Evolutionary conservation across 2,888 invertebrate genomes (phyloP), one percentile per base, ranked within the genome.

Genomic region (Coecobrya sp.): DNA sequence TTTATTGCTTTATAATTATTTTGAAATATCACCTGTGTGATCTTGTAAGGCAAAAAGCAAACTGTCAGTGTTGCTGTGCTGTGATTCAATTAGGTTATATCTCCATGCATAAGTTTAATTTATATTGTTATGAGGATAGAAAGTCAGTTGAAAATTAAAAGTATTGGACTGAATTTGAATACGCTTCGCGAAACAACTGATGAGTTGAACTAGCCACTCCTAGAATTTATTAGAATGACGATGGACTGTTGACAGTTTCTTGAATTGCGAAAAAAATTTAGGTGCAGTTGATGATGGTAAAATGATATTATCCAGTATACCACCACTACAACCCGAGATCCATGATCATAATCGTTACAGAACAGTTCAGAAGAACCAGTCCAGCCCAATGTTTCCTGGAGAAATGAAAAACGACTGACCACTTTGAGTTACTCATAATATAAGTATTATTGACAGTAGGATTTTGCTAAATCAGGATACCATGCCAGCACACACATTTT

Each of bases 371-470:
- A 11, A 27, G 65, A 27, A 25, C 7, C 59, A 59, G 5, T 59
- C 22, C 59, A 59, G 8, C 13, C 30, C 3, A 27, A 4, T 36
- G 27, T n/a, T 36, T 68, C 3, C 36, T 36, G 10, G 45, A 22
- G 36, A 73, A n/a, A n/a, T n/a, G n/a, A n/a, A n/a, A 73, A 73
- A 73, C 73, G n/a, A n/a, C 73, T 73, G 73, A 45, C 73, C 73
- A 73, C 11, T 25, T 45, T 73, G 8, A 45, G 73, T 45, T 45
- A 42, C 16, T 4, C 68, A 13, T 30, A 62, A 11, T 16, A 68
- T 45, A 45, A 59, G n/a, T 59, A n/a, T 45, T 45, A 45, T 42
- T 73, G 36, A 36, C 30, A 16, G 68, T 68, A 68, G 65, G 11
- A 13, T 68, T 68, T 68, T 36, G 36, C 68, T 16, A 68, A 68